Percentiles rank a stretch among this genome's conserved stretches.
Evolutionary conservation across 2,797 vertebrate species (phyloP).

Genomic region (Gymnocypris eckloni): DNA sequence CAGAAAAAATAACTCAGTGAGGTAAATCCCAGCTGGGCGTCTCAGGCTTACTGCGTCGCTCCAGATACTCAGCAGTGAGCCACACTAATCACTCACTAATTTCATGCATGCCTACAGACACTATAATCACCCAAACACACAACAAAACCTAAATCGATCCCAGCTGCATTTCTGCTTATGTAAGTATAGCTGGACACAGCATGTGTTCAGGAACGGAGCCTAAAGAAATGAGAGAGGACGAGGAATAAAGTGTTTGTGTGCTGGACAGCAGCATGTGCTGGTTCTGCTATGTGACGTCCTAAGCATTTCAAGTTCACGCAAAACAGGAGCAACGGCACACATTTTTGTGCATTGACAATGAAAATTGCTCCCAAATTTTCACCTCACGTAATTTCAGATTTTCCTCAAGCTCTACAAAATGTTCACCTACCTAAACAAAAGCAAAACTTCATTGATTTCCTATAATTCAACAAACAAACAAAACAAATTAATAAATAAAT

Average conservation of each 20-base stretch:
- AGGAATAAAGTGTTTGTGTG: background rate
- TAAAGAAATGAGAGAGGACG: background rate
- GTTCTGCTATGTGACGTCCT: background rate
- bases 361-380: background rate
- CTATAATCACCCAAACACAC: conserved; percentile 70
- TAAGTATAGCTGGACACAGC: conserved; percentile 31
- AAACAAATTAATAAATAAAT: background rate
- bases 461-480: background rate
- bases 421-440: no score
- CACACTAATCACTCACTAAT: conserved; percentile 73
- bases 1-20: conserved; percentile 23
- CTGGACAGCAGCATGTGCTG: background rate
- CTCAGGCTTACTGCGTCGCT: background rate
- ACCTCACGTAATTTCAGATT: background rate
- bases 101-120: conserved; percentile 63
- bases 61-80: conserved; percentile 64
- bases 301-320: background rate
- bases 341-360: background rate
- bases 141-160: conserved; percentile 77
- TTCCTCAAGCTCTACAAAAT: background rate
- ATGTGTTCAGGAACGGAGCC: conserved; percentile 20
- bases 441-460: background rate
- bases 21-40: conserved; percentile 64
- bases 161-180: conserved; percentile 69
- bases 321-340: background rate